Conservation (phyloP, 1,140 invertebrate species). For the Drosophila bifasciata region DNA sequence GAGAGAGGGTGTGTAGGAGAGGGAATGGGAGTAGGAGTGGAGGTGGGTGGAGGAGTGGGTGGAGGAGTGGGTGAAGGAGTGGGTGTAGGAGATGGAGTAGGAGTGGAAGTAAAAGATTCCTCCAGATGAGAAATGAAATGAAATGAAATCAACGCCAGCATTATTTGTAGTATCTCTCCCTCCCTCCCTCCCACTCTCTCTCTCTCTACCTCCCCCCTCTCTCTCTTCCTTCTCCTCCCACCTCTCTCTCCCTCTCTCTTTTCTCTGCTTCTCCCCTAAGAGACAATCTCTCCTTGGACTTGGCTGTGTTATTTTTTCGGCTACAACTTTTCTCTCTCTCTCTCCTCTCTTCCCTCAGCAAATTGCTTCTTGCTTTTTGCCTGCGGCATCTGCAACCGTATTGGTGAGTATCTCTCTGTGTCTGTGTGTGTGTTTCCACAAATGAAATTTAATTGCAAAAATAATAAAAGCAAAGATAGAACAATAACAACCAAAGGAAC, state of each 20-base stretch:
- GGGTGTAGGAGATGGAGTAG: not conserved
- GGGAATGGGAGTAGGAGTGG: no score
- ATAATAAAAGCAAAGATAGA: constrained; percentile 48
- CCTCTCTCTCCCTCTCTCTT: not conserved
- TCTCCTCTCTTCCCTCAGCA: no score
- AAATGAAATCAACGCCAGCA: constrained; percentile 78
- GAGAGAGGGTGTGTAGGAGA: not conserved
- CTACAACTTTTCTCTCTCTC: constrained; percentile 15
- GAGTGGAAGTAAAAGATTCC: not conserved
- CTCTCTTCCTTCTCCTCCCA: constrained; percentile 10
- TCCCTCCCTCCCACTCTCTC: not conserved
- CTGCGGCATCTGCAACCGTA: constrained; percentile 32
- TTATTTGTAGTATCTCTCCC: constrained; percentile 60
- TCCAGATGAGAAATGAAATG: constrained; percentile 53
- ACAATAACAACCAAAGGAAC: constrained; percentile 14
- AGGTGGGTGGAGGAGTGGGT: no score
- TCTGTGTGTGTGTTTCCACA: constrained; percentile 26
- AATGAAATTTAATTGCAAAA: constrained; percentile 80
- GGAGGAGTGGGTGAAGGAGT: no score
- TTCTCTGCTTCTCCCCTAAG: constrained; percentile 5
- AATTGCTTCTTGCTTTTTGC: constrained; percentile 43
- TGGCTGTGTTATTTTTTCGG: not conserved
- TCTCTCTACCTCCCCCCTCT: not conserved
- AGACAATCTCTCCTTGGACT: constrained; percentile 8
- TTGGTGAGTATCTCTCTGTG: not conserved